These are phyloP conservation scores for Gambusia affinis DNA, from an alignment of 2,113 vertebrate species.

Conservation along the genomic window DNA sequence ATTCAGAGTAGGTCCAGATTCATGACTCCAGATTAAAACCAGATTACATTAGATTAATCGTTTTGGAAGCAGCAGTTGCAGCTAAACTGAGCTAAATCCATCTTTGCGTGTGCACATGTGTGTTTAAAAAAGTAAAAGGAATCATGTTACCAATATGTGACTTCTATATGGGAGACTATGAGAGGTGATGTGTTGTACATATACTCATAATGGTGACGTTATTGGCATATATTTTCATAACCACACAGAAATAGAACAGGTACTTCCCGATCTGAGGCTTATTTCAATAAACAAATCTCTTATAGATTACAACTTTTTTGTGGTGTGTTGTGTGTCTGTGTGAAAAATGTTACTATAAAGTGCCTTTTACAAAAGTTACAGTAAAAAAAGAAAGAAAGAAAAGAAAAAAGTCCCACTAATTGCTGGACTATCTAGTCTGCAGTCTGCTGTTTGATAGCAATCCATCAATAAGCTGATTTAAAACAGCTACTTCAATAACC, in stretches of 20 bases:
- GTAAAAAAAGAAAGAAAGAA: background rate
- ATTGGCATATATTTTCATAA: background rate
- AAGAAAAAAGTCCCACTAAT: background rate
- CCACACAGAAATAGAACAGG: background rate
- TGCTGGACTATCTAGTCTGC: background rate
- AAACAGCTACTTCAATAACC: background rate
- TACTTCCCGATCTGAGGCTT: background rate
- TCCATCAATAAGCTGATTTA: too few relatives aligned
- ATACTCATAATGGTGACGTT: background rate
- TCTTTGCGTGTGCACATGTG: slow-evolving; percentile 36
- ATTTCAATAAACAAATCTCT: background rate
- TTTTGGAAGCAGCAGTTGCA: slow-evolving; percentile 33
- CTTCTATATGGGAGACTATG: slow-evolving; percentile 19
- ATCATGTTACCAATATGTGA: slow-evolving; percentile 1
- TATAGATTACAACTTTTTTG: background rate
- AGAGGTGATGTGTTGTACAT: background rate
- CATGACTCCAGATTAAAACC: slow-evolving; percentile 54
- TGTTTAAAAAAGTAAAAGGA: background rate
- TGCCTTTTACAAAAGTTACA: background rate
- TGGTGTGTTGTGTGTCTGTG: background rate
- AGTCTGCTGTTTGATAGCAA: background rate
- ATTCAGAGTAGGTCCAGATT: slow-evolving; percentile 41
- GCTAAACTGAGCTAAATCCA: slow-evolving; percentile 40
- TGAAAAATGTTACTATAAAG: background rate
- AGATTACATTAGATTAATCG: slow-evolving; percentile 54